Evolutionary conservation across 1,140 invertebrate genomes (phyloP), one percentile per base, ranked within the genome.

Genomic region (Brachionus manjavacas): DNA sequence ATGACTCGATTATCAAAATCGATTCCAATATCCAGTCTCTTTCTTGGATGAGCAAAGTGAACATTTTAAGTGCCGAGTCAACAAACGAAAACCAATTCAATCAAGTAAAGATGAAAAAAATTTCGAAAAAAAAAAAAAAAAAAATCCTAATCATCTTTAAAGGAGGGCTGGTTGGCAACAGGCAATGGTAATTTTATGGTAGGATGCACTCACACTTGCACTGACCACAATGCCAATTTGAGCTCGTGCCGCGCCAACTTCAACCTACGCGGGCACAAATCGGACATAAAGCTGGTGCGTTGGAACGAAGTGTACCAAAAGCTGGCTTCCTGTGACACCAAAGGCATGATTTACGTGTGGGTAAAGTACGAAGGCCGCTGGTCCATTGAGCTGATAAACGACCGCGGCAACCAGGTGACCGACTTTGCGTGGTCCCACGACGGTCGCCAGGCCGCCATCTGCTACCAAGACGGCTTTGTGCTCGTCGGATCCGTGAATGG

Each of bases 221-320:
- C n/a, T n/a, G 43, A 55, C 64, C 35, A 95, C 95, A 3, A 90
- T 93, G 6, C 0, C 7, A 31, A n/a, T 0, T 11, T 20, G n/a
- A 28, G 39, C 43, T 23, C 25, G 16, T 35, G 7, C n/a, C 92
- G 97, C 81, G 96, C 96, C 80, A 99, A 99, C 90, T 99, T 98
- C 90, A 99, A 99, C 90, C 91, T 99, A 60, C 92, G 96, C 85
- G 97, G 96, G 64, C 97, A 99, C 90, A 92, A 96, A 87, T 95
- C 95, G 85, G 95, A 98, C 91, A 96, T 98, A 91, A 91, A 91
- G 83, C 90, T 98, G 43, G 96, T 98, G 20, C 95, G 95, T 90
- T 99, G 97, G 97, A 99, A 99, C 90, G 95, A 97, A 89, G 95
- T 96, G 0, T 99, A 98, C 89, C 96, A 98, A 90, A 99, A 99